Evolutionary conservation across 2,888 invertebrate genomes (phyloP), one percentile per base, ranked within the genome.

Genomic region (Epistrophe eligans): DNA sequence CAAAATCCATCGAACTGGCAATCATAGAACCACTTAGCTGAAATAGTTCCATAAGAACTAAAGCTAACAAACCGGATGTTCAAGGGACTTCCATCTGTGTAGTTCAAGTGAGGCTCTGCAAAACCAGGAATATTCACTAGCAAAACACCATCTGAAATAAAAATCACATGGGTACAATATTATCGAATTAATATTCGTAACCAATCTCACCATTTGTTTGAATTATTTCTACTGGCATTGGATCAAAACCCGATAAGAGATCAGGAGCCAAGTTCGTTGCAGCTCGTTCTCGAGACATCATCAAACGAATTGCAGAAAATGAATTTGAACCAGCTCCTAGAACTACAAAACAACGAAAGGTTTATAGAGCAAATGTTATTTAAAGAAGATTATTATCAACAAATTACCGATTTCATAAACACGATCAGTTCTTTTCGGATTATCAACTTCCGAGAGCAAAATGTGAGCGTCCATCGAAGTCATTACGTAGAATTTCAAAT

Each of bases 251-350:
- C 19, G 95, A 95, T 81, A 96, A 92, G 79, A 96, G 93, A 32
- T 94, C 93, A 8, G 93, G 91, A 2, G 95, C 94, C 89, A 94
- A 93, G 48, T 93, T 93, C 0, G 95, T 95, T 15, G 94, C 93
- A 77, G 94, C 94, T 0, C 95, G 95, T 35, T 94, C 93, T 52
- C 93, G 92, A 89, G 95, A 94, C 90, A 95, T 94, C 89, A 93
- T 94, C 38, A 95, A 93, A 11, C 96, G 93, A 40, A 96, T 94
- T 89, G 96, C 95, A 3, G 95, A 95, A 90, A 96, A 96, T 71
- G 94, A 94, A 91, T 96, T 96, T n/a, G 93, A 94, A 6, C 96
- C 96, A 10, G 96, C 96, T 11, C 96, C 96, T 32, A 96, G 94
- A 72, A 96, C 93, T 93, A 81, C 28, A 55, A 60, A 71, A 55